Evolutionary conservation across 2,113 vertebrate genomes (phyloP).

Genomic region (Cnemophilus loriae): DNA sequence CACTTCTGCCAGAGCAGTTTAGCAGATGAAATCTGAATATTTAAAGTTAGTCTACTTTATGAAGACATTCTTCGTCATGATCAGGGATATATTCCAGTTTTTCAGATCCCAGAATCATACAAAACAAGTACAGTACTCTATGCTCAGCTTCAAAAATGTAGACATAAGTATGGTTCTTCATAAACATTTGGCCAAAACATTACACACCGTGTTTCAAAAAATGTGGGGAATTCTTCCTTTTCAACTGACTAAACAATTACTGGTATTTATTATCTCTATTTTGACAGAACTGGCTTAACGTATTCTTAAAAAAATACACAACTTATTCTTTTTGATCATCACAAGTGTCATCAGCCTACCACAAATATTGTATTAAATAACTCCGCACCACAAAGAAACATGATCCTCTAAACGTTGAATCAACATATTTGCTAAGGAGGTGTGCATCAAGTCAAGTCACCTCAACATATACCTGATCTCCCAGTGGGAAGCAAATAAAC

Average conservation of each 20-base stretch:
- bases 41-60: neutral
- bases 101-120: neutral
- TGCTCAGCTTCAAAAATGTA: neutral
- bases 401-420: neutral
- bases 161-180: neutral
- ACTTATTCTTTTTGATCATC: conserved; percentile 37
- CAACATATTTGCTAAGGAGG: neutral
- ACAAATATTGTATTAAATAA: conserved; percentile 14
- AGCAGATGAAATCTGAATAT: neutral
- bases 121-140: neutral
- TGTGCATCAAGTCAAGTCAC: neutral
- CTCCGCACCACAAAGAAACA: conserved; percentile 35
- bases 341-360: conserved; percentile 4
- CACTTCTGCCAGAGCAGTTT: neutral
- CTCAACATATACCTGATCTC: neutral
- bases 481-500: neutral
- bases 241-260: conserved; percentile 9
- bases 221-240: neutral
- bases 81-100: neutral
- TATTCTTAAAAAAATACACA: conserved; percentile 2
- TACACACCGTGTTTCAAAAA: neutral
- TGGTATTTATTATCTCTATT: neutral
- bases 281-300: conserved; percentile 55
- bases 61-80: neutral
- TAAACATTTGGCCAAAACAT: neutral